Evolutionary conservation across 2,888 invertebrate species (phyloP), one percentile per base, ranked within the genome.

Genomic region (Lapara coniferarum): DNA sequence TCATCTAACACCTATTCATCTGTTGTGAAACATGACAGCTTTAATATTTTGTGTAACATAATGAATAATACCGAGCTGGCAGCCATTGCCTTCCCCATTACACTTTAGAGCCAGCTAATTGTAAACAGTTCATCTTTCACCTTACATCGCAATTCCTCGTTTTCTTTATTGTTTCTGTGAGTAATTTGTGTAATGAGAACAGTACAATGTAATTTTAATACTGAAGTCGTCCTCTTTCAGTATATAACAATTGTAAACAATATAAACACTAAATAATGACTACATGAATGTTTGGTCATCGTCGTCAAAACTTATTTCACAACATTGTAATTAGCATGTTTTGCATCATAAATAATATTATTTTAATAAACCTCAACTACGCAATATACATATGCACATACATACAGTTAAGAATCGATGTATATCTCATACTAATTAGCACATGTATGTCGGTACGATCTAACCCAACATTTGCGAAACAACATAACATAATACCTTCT

Each of bases 61-160:
- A 68, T 68, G 12, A 68, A 58, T 51, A 51, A 68, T 52, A 44
- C 12, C 51, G 16, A 51, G 58, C 30, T 19, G 16, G 58, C 58
- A 51, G 51, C 10, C 37, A 57, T 57, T 51, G 58, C 68, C 30
- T 57, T 58, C 30, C 58, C 30, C 25, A 25, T 69, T 66, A 51
- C 46, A 58, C 56, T 68, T 66, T 72, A 25, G 68, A 71, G 69
- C 58, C 68, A 70, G 56, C 67, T 56, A 72, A 73, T 71, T 71
- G 66, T 76, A 70, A 74, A 74, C 71, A 66, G 68, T 72, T 70
- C 66, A 69, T 73, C 75, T 71, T 51, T 66, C 44, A 37, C 68
- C 74, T 75, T 69, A 80, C 76, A 51, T 74, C 75, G 69, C 75
- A 69, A 66, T 73, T 72, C 56, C 67, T 74, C 66, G 71, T 73